Evolutionary conservation across 2,888 invertebrate genomes (phyloP).

Genomic region (Hypolimnas misippus): DNA sequence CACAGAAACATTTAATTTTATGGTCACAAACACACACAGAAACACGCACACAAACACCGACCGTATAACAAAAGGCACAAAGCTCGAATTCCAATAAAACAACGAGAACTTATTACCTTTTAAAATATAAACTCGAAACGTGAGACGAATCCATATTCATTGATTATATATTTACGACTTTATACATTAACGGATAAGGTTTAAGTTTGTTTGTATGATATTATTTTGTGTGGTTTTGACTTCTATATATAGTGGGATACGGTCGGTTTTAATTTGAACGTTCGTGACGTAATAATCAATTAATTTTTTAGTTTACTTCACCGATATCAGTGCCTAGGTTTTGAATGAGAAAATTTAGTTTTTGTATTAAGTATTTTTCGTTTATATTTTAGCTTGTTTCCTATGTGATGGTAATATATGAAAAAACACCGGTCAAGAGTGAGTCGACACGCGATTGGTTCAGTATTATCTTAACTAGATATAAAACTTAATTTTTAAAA

Average conservation of each 20-base stretch:
- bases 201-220: not conserved
- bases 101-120: slow-evolving; percentile 9
- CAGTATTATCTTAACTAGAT: too few relatives aligned
- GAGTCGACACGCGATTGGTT: too few relatives aligned
- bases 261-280: not conserved
- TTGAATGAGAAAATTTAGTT: not conserved
- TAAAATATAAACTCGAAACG: slow-evolving; percentile 32
- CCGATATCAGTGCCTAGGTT: slow-evolving; percentile 1
- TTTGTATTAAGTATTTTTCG: not conserved
- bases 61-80: slow-evolving; percentile 35
- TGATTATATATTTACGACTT: slow-evolving; percentile 41
- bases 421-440: too few relatives aligned
- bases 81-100: slow-evolving; percentile 36
- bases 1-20: slow-evolving; percentile 66
- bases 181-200: slow-evolving; percentile 12
- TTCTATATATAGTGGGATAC: not conserved
- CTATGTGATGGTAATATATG: too few relatives aligned
- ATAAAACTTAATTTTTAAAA: too few relatives aligned
- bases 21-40: slow-evolving; percentile 51
- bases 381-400: not conserved
- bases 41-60: slow-evolving; percentile 38
- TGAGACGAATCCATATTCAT: slow-evolving; percentile 46
- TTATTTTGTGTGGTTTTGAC: not conserved
- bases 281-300: slow-evolving; percentile 35
- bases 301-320: slow-evolving; percentile 33